Evolutionary conservation across 2,113 vertebrate genomes (phyloP).

Genomic region (Clupea harengus): DNA sequence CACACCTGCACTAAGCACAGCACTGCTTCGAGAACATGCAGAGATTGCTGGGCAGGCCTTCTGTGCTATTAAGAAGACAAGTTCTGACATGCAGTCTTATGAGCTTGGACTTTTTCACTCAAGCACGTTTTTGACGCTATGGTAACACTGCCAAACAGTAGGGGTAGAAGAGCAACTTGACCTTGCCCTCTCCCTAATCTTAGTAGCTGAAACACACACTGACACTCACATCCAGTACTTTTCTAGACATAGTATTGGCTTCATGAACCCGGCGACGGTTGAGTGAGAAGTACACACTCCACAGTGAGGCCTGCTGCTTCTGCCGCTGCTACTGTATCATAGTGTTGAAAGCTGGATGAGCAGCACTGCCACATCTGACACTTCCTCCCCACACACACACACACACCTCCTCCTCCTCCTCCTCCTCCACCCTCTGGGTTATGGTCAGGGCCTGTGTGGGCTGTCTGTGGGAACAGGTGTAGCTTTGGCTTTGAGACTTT

Average conservation of each 20-base stretch:
- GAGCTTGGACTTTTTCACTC: not conserved
- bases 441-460: constrained; percentile 14
- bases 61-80: not conserved
- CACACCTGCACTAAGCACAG: not conserved
- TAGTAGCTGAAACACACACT: not conserved
- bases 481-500: not conserved
- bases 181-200: not conserved
- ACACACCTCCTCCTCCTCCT: not conserved
- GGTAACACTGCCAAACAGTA: not conserved
- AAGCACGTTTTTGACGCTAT: not conserved
- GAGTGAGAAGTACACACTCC: not conserved
- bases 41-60: not conserved
- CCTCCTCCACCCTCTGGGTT: not conserved
- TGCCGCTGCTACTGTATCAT: not conserved
- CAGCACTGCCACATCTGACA: not conserved
- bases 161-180: not conserved
- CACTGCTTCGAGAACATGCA: not conserved
- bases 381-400: not conserved
- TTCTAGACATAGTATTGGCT: not conserved
- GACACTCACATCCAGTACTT: not conserved
- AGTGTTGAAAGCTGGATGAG: not conserved
- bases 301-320: not conserved
- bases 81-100: not conserved
- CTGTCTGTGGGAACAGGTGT: constrained; percentile 11
- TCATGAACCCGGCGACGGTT: constrained; percentile 26